Evolutionary conservation across 2,888 invertebrate species (phyloP).

Genomic region (Ennomos quercinarius): DNA sequence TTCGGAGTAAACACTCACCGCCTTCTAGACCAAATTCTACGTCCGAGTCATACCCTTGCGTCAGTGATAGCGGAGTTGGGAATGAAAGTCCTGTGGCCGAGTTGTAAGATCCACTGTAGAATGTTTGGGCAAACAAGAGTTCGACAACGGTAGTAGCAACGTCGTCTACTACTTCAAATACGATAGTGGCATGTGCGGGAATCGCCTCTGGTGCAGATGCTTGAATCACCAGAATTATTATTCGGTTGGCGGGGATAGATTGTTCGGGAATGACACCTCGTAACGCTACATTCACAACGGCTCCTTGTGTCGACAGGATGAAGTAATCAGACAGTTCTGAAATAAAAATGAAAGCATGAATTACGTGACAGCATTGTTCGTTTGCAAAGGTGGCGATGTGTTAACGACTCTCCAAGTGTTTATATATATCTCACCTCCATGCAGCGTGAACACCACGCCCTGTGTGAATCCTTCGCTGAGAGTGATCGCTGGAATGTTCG

Average conservation of each 20-base stretch:
- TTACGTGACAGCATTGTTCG: background rate
- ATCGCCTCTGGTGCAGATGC: too few relatives aligned
- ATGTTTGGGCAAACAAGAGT: constrained; percentile 33
- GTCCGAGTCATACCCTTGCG: constrained; percentile 39
- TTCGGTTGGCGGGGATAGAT: too few relatives aligned
- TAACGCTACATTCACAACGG: background rate
- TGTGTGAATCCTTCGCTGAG: constrained; percentile 44
- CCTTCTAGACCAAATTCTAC: constrained; percentile 48
- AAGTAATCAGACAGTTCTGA: constrained; percentile 21
- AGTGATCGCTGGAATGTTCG: constrained; percentile 40
- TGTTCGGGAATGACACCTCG: too few relatives aligned
- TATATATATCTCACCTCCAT: constrained; percentile 33
- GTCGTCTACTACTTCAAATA: constrained; percentile 15
- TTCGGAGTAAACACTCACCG: constrained; percentile 35
- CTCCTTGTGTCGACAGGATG: constrained; percentile 4
- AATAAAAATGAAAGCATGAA: constrained; percentile 1
- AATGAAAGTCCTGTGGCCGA: constrained; percentile 34
- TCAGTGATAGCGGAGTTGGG: constrained; percentile 35
- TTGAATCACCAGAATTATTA: too few relatives aligned
- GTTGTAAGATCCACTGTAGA: constrained; percentile 45
- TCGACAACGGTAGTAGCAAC: constrained; percentile 2
- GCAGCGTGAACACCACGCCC: constrained; percentile 41
- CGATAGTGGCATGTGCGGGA: too few relatives aligned
- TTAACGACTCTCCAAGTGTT: too few relatives aligned
- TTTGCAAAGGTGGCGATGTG: too few relatives aligned